A percentile compares a stretch with the other conserved stretches of the same genome.
Conservation (phyloP, 2,113 vertebrate species). For the Cyanoramphus novaezelandiae region DNA sequence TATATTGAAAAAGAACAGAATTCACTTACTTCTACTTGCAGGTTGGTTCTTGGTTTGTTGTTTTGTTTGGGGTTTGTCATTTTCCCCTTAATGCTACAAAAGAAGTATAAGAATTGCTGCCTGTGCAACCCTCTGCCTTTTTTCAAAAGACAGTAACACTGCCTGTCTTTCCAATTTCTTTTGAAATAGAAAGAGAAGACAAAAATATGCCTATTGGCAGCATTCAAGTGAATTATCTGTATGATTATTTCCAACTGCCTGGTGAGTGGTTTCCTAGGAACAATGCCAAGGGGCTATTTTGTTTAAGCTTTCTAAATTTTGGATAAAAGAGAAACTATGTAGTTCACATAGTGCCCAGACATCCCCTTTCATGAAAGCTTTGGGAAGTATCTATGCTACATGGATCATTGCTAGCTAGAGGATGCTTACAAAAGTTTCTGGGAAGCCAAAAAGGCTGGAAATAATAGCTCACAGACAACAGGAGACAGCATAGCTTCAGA, state of each 20-base stretch:
- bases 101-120: background rate
- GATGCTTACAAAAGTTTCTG: background rate
- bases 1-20: background rate
- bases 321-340: background rate
- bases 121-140: background rate
- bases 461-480: background rate
- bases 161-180: constrained; percentile 4
- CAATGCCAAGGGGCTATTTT: constrained; percentile 37
- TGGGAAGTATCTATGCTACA: background rate
- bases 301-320: constrained; percentile 31
- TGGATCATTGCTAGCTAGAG: background rate
- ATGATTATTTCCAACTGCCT: constrained; percentile 55
- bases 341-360: background rate
- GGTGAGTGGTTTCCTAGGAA: constrained; percentile 49
- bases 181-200: constrained; percentile 29
- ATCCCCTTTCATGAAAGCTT: background rate
- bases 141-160: constrained; percentile 2
- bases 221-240: constrained; percentile 10
- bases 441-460: background rate
- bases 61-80: background rate
- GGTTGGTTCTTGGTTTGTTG: background rate
- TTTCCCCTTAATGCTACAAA: background rate
- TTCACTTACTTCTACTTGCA: background rate
- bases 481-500: background rate
- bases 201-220: background rate